Evolutionary conservation across 1,140 invertebrate species (phyloP).

Genomic region (Drosophila truncata): DNA sequence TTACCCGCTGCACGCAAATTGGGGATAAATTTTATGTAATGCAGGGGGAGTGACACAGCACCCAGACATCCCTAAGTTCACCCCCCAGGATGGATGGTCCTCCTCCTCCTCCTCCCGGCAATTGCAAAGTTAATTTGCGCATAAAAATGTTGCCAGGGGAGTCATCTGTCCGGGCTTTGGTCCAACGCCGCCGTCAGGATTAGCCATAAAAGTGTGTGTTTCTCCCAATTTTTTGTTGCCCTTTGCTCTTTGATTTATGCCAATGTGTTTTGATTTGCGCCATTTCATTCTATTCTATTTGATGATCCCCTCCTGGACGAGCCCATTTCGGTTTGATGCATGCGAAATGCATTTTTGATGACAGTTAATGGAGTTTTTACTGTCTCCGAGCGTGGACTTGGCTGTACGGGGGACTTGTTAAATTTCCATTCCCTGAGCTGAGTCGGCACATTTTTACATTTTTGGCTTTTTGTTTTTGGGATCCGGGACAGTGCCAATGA

Average conservation of each 20-base stretch:
- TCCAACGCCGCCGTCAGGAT: constrained; percentile 53
- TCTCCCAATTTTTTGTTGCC: constrained; percentile 19
- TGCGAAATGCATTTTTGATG: constrained; percentile 82
- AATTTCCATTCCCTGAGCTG: constrained; percentile 46
- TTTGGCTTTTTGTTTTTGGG: constrained; percentile 39
- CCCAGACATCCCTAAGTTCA: constrained; percentile 18
- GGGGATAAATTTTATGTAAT: constrained; percentile 81
- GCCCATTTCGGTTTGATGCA: constrained; percentile 56
- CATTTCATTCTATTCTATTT: constrained; percentile 81
- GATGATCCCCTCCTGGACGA: constrained; percentile 45
- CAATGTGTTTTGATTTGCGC: constrained; percentile 77
- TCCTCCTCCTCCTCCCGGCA: constrained; percentile 11
- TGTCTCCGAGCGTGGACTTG: constrained; percentile 62
- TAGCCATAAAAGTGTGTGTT: constrained; percentile 71
- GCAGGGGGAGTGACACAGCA: constrained; percentile 60
- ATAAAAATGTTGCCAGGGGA: constrained; percentile 76
- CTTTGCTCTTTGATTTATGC: constrained; percentile 75
- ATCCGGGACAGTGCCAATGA: constrained; percentile 49
- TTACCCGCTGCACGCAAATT: constrained; percentile 81
- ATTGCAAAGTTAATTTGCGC: constrained; percentile 80
- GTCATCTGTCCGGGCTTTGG: constrained; percentile 48
- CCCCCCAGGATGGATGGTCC: not conserved
- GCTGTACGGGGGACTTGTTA: constrained; percentile 23
- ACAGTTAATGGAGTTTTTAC: constrained; percentile 83
- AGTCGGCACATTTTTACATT: constrained; percentile 66